Conservation (phyloP, 2,797 vertebrate species). For the Falco biarmicus region DNA sequence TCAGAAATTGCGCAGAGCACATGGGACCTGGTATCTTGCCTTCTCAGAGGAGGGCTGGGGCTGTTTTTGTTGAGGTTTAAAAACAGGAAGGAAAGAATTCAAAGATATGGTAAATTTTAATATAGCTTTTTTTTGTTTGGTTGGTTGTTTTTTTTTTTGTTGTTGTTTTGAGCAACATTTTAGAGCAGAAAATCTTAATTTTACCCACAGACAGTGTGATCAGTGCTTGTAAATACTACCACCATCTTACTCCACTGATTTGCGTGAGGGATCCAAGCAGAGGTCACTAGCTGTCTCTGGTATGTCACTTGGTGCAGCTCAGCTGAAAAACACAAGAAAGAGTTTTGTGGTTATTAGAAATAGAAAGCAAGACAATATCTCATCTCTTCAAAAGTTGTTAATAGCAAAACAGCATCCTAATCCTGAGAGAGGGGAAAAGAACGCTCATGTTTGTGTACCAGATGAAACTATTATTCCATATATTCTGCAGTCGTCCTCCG, state of each 20-base stretch:
- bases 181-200: background rate
- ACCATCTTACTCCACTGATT: background rate
- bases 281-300: background rate
- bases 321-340: background rate
- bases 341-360: background rate
- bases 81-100: background rate
- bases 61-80: background rate
- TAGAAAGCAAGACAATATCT: background rate
- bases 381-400: background rate
- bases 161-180: background rate
- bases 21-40: background rate
- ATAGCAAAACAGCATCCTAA: background rate
- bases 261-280: background rate
- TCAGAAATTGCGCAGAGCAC: background rate
- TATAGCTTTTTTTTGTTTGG: no score
- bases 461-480: background rate
- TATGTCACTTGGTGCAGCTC: background rate
- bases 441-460: accelerated
- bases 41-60: background rate
- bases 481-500: background rate
- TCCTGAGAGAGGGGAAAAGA: background rate
- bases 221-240: background rate
- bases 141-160: background rate
- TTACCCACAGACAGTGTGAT: background rate
- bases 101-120: background rate